Evolutionary conservation across 2,888 invertebrate species (phyloP).

Genomic region (Drosophila parthenogenetica): DNA sequence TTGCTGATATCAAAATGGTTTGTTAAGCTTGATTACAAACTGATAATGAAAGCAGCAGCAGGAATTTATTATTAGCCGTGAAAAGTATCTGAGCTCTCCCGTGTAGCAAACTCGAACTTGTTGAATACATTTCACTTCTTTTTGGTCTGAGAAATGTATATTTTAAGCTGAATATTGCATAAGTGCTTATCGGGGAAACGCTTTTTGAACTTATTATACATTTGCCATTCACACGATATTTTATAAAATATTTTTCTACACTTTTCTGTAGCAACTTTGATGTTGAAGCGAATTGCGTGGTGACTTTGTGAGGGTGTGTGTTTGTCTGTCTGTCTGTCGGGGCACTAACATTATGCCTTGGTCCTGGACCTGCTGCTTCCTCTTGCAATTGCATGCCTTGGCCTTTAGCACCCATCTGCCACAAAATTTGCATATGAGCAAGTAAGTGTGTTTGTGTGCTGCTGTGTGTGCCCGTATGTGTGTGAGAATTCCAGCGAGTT

Average conservation of each 20-base stretch:
- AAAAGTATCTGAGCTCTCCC: neutral
- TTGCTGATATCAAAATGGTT: too few relatives aligned
- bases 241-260: slow-evolving; percentile 71
- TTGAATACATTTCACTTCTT: slow-evolving; percentile 3
- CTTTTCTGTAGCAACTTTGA: slow-evolving; percentile 69
- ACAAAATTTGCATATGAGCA: slow-evolving; percentile 70
- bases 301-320: slow-evolving; percentile 8
- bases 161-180: slow-evolving; percentile 11
- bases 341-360: slow-evolving; percentile 51
- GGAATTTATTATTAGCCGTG: too few relatives aligned
- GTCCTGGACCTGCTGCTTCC: slow-evolving; percentile 48
- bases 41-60: too few relatives aligned
- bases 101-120: neutral
- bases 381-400: slow-evolving; percentile 72
- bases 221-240: slow-evolving; percentile 73
- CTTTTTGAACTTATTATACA: slow-evolving; percentile 74
- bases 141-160: neutral
- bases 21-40: too few relatives aligned
- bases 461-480: slow-evolving; percentile 33
- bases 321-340: slow-evolving; percentile 55
- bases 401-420: slow-evolving; percentile 43
- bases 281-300: slow-evolving; percentile 57
- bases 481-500: slow-evolving; percentile 19
- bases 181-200: slow-evolving; percentile 41
- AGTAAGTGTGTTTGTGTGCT: slow-evolving; percentile 28